phyloP scores from a whole-genome alignment of 2,797 vertebrate species.

The Lindbergichthys nudifrons region DNA sequence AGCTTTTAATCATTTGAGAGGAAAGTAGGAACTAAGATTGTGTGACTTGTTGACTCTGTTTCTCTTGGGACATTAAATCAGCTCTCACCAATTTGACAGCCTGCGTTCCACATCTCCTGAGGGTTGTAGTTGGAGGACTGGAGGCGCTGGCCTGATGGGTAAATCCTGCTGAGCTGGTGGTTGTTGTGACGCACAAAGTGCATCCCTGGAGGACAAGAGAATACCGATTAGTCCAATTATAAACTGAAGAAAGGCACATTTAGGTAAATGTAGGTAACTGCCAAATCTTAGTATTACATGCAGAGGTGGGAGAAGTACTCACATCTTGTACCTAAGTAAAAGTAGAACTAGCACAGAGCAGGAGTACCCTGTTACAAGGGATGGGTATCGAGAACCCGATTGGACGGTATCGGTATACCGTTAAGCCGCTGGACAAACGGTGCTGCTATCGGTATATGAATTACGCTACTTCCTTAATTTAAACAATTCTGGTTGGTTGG shows the following conservation, averaged over 20 bases:
- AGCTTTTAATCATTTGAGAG: not conserved
- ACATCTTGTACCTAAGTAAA: no score
- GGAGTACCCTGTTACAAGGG: no score
- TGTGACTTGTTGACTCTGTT: not conserved
- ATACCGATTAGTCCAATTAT: not conserved
- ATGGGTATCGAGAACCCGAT: no score
- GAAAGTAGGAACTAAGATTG: not conserved
- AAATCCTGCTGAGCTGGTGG: constrained; percentile 88
- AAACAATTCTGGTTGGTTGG: no score
- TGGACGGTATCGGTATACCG: no score
- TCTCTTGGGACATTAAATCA: not conserved
- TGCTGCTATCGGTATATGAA: no score
- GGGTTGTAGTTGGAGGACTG: constrained; percentile 96
- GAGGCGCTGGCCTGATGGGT: constrained; percentile 89
- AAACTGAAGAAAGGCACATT: not conserved
- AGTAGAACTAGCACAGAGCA: no score
- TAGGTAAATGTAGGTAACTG: no score
- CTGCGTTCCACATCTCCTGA: constrained; percentile 97
- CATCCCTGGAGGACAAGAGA: constrained; percentile 77
- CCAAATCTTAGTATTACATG: no score
- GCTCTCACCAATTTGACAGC: constrained; percentile 93
- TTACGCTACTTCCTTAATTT: no score
- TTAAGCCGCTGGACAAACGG: no score
- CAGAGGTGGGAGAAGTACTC: no score
- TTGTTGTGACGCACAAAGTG: constrained; percentile 86